Evolutionary conservation across 1,140 invertebrate species (phyloP), one percentile per base, ranked within the genome.

Genomic region (Drosophila gunungcola): DNA sequence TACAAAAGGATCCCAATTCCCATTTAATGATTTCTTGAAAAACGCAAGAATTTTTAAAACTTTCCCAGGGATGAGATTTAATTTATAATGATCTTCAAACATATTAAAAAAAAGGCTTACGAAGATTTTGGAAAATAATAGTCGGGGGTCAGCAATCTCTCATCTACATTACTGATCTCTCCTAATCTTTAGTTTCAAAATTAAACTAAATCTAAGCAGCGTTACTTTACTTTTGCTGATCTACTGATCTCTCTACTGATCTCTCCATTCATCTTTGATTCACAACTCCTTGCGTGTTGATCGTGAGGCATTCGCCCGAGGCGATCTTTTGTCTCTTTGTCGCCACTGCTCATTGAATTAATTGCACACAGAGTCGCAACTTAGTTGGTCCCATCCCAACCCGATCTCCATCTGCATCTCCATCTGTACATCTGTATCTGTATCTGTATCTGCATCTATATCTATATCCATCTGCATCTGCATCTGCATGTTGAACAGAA

Each of bases 301-400:
- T 52, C 49, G 32, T 11, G 49, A 21, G 49, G 46, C 13, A 46
- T 32, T 45, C 45, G 48, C 54, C 25, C 27, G 36, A 16, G 49
- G 49, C 67, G 25, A 55, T 69, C 64, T 56, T 57, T 57, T 70
- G 67, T 68, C 41, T 68, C 48, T 51, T 55, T 41, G 58, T 60
- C 46, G 69, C 45, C 53, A 51, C 41, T 43, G 55, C 46, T 75
- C 75, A 70, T 68, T 70, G 42, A 70, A 70, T 70, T 70, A 68
- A 56, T 68, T 68, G 63, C 63, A 16, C 41, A 27, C 67, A 9
- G 13, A 48, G 63, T 27, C 63, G 67, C 63, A 43, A 65, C 36
- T 68, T 64, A n/a, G 64, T 68, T 68, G 60, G n/a, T 51, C 29
- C 21, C 16, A n/a, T 39, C 21, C 16, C 54, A 39, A 12, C 46